Conservation (phyloP, 1,140 invertebrate species). For the Andricus grossulariae region DNA sequence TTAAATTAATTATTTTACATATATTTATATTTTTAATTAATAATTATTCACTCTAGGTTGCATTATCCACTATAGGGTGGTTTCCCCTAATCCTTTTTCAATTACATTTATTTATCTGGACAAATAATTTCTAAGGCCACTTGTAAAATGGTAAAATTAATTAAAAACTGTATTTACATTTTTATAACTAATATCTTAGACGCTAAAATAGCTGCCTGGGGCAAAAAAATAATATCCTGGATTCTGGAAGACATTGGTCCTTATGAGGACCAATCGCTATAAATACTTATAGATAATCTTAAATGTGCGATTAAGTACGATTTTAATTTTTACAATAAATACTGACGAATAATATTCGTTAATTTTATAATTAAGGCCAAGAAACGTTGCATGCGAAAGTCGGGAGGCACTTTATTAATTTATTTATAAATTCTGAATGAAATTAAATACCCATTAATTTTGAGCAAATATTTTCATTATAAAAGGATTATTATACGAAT, state of each 20-base stretch:
- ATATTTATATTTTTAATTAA: no score
- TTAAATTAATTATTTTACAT: neutral
- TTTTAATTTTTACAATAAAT: slow-evolving; percentile 11
- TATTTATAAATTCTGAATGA: neutral
- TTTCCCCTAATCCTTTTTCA: neutral
- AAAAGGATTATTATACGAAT: neutral
- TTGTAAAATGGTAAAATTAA: neutral
- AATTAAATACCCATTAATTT: neutral
- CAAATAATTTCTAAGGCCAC: neutral
- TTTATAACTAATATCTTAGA: neutral
- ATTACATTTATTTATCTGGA: neutral
- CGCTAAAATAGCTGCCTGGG: slow-evolving; percentile 45
- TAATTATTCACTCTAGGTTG: no score
- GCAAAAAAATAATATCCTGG: slow-evolving; percentile 51
- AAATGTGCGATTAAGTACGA: slow-evolving; percentile 37
- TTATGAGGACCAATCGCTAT: slow-evolving; percentile 12
- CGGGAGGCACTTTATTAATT: neutral
- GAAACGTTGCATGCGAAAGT: slow-evolving; percentile 9
- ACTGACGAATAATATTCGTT: slow-evolving; percentile 14
- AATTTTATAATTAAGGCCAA: slow-evolving; percentile 36
- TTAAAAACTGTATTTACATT: slow-evolving; percentile 6
- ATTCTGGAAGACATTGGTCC: slow-evolving; percentile 59
- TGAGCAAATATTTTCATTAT: neutral
- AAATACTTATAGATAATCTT: slow-evolving; percentile 1
- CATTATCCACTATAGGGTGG: no score